Percentiles rank a stretch among this genome's conserved stretches.
phyloP scores from a whole-genome alignment of 2,113 vertebrate genomes.

The Nansenia antarctica region DNA sequence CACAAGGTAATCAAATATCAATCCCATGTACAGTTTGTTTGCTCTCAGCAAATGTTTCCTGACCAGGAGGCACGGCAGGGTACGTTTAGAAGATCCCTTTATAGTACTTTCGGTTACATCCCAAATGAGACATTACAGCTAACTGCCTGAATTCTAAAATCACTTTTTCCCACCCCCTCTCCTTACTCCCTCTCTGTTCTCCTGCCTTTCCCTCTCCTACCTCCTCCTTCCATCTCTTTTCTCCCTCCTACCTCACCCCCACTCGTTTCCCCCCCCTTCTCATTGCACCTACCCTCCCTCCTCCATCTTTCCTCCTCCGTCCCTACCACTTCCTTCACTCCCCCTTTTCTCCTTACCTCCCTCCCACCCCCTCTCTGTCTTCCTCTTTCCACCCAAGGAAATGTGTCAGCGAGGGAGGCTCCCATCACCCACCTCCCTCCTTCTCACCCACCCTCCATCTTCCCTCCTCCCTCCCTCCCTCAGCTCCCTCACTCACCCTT shows the following conservation, averaged over 20 bases:
- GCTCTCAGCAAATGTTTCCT: too few relatives aligned
- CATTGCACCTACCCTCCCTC: not conserved
- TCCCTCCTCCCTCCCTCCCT: not conserved
- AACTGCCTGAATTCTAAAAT: not conserved
- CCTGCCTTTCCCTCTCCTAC: not conserved
- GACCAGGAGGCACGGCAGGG: not conserved
- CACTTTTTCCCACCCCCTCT: not conserved
- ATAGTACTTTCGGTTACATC: not conserved
- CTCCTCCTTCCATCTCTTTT: constrained; percentile 14
- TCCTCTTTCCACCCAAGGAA: rapidly evolving
- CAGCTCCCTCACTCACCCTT: not conserved
- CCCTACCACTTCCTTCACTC: not conserved
- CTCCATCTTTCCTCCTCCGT: not conserved
- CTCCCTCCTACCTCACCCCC: not conserved
- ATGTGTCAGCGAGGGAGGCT: too few relatives aligned
- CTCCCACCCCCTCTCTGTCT: not conserved
- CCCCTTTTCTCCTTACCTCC: not conserved
- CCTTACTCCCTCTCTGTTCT: not conserved
- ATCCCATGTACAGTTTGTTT: not conserved
- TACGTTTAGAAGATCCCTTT: not conserved
- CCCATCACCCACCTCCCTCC: not conserved
- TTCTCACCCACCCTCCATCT: not conserved
- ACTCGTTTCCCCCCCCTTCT: not conserved
- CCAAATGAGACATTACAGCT: not conserved
- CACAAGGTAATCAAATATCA: too few relatives aligned